Conservation (phyloP, 2,888 invertebrate species). For the Odiellus spinosus region DNA sequence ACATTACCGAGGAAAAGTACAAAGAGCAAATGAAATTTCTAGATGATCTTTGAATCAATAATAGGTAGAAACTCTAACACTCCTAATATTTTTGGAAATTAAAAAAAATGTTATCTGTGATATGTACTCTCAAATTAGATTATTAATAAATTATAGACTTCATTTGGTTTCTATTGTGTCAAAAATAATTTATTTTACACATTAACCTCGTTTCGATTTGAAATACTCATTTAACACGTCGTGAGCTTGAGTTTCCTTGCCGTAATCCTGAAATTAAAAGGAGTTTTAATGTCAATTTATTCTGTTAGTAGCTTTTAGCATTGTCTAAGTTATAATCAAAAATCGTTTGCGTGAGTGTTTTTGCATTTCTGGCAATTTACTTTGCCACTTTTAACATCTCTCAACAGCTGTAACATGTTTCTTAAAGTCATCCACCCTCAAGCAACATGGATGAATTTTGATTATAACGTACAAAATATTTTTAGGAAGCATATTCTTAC, state of each 20-base stretch:
- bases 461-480: slow-evolving; percentile 8
- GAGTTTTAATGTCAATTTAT: too few relatives aligned
- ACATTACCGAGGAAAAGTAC: too few relatives aligned
- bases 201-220: slow-evolving; percentile 35
- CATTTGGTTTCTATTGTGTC: neutral
- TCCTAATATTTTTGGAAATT: too few relatives aligned
- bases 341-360: slow-evolving; percentile 4
- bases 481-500: slow-evolving; percentile 5
- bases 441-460: neutral
- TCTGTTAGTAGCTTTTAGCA: slow-evolving; percentile 12
- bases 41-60: too few relatives aligned
- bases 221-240: slow-evolving; percentile 90
- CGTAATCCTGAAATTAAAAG: slow-evolving; percentile 67
- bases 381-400: neutral
- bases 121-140: neutral
- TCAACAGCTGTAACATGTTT: neutral
- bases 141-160: neutral
- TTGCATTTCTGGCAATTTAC: neutral
- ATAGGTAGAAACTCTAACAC: too few relatives aligned
- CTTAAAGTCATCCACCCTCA: neutral
- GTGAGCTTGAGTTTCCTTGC: slow-evolving; percentile 88
- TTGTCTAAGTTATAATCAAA: slow-evolving; percentile 4
- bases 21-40: too few relatives aligned
- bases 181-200: slow-evolving; percentile 1
- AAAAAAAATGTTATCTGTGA: too few relatives aligned